Evolutionary conservation across 1,140 invertebrate species (phyloP).

Genomic region (Anastrepha ludens): DNA sequence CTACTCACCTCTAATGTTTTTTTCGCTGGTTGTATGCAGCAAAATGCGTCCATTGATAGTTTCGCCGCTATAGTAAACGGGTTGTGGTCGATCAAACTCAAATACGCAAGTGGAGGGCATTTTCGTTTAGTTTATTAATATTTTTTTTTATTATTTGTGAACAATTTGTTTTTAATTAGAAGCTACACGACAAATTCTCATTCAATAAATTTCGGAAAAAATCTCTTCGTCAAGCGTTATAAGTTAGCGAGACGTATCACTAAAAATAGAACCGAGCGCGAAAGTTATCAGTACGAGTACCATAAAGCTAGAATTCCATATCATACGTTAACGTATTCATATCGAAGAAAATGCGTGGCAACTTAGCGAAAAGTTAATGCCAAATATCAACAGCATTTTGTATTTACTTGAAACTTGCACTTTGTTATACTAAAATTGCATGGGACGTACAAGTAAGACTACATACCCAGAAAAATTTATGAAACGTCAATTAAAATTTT

Average conservation of each 20-base stretch:
- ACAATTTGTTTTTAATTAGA: conserved; percentile 44
- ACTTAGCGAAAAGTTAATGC: too few species aligned
- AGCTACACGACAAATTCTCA: background rate
- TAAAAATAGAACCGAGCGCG: background rate
- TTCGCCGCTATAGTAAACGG: conserved; percentile 68
- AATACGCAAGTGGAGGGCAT: conserved; percentile 65
- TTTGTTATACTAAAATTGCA: too few species aligned
- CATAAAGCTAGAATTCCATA: too few species aligned
- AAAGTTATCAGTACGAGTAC: too few species aligned
- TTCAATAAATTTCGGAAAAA: background rate
- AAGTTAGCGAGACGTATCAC: background rate
- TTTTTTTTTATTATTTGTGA: conserved; percentile 22
- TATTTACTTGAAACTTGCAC: too few species aligned
- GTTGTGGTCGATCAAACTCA: conserved; percentile 63
- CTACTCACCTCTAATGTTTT: conserved; percentile 64
- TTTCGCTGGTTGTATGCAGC: conserved; percentile 61
- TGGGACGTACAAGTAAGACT: too few species aligned
- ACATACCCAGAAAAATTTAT: too few species aligned
- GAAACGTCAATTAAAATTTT: too few species aligned
- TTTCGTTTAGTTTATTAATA: conserved; percentile 2
- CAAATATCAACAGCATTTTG: too few species aligned
- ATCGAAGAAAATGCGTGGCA: too few species aligned
- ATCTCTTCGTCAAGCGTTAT: background rate
- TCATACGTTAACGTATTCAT: too few species aligned
- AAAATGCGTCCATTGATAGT: conserved; percentile 64